Base-by-base conservation (phyloP, 2,797 vertebrate species). In the Cynopterus sphinx region DNA sequence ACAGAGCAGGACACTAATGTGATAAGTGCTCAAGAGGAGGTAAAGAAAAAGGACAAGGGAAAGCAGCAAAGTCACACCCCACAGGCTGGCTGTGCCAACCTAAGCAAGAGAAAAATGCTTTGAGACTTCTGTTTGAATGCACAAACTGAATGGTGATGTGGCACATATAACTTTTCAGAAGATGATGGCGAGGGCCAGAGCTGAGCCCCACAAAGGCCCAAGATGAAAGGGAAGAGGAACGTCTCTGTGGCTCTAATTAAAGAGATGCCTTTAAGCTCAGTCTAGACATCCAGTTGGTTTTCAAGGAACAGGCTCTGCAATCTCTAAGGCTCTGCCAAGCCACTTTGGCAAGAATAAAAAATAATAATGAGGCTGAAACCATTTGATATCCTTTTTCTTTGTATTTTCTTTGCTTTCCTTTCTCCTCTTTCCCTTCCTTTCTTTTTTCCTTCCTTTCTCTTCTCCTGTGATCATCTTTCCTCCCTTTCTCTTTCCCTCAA, bases 121-220 rank as follows among this genome's bases (percentile, higher is more conserved):
- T 33, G 2, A 81, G 82, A 67, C 78, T 96, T 96, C 96, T 92
- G 95, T 96, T 68, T 96, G 96, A 86, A 78, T 97, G 95, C 95
- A 96, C 97, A 98, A 96, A 97, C 70, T 97, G 94, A 97, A 97
- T 96, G 86, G 95, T 1, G 6, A 75, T 19, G 51, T n/a, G 31
- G 92, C 51, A 41, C 0, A 3, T 68, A 67, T 97, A 96, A 90
- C 85, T 88, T 97, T 97, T 96, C 90, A 74, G 79, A 57, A 95
- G 87, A 83, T 78, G 77, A 96, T 84, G 85, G 70, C 5, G 2
- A 90, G 73, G 75, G 59, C 57, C 87, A 36, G 79, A 36, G 59
- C 94, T 28, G 70, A 92, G 59, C 65, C 61, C 87, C 70, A 89
- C 94, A 94, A 89, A 94, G 33, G 41, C 93, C 57, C 4, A 16